Evolutionary conservation across 2,888 invertebrate species (phyloP).

Genomic region (Ormyrus pomaceus): DNA sequence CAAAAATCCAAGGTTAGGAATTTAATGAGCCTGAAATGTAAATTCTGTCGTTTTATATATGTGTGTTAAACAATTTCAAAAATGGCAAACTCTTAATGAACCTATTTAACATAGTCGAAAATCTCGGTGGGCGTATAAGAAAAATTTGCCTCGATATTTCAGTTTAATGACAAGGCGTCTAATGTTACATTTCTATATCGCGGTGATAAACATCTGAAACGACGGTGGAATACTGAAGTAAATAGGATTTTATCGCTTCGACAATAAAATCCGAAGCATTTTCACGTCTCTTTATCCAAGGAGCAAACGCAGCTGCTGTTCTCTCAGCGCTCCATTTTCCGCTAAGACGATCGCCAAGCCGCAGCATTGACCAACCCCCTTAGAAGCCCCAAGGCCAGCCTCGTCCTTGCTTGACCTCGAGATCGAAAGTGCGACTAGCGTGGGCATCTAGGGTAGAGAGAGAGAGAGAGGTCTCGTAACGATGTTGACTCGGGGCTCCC

Average conservation of each 20-base stretch:
- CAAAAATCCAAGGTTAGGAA: constrained; percentile 42
- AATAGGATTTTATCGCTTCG: too few species aligned
- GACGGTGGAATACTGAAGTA: too few species aligned
- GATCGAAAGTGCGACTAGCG: constrained; percentile 19
- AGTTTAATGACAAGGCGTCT: too few species aligned
- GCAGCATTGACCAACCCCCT: too few species aligned
- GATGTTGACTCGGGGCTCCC: constrained; percentile 21
- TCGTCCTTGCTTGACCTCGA: constrained; percentile 47
- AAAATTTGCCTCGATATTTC: background rate
- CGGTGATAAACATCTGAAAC: too few species aligned
- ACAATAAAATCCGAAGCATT: too few species aligned
- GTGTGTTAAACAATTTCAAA: constrained; percentile 9
- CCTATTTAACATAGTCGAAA: background rate
- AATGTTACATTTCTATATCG: too few species aligned
- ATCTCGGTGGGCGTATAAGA: background rate
- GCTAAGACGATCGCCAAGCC: too few species aligned
- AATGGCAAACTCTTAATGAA: background rate
- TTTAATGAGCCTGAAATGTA: constrained; percentile 36
- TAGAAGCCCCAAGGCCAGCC: too few species aligned
- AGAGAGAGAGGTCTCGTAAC: constrained; percentile 5
- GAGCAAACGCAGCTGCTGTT: too few species aligned
- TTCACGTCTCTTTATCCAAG: too few species aligned
- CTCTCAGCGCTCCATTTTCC: too few species aligned
- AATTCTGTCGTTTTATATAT: background rate
- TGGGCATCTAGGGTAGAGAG: constrained; percentile 10